phyloP scores from a whole-genome alignment of 2,113 vertebrate species.

The Anguilla rostrata region DNA sequence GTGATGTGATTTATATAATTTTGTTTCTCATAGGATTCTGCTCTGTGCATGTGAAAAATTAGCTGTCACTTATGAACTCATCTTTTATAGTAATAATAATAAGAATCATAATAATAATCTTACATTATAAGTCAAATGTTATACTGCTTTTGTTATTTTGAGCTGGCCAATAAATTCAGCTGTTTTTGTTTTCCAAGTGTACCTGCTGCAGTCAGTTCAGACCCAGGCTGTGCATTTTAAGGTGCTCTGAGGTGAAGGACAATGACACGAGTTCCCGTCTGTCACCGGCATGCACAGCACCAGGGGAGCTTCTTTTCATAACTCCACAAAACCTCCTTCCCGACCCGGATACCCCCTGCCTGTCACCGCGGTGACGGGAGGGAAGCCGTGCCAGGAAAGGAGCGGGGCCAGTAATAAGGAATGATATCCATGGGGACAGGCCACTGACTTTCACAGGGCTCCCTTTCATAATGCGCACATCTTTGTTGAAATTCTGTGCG shows the following conservation, averaged over 20 bases:
- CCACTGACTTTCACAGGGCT: constrained; percentile 34
- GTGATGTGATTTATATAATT: too few relatives aligned
- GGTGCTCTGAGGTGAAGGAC: constrained; percentile 38
- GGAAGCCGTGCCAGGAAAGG: constrained; percentile 2
- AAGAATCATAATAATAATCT: background rate
- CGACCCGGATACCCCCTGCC: constrained; percentile 36
- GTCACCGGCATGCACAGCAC: constrained; percentile 25
- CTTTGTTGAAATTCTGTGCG: constrained; percentile 20
- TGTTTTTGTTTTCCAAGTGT: background rate
- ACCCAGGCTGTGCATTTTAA: constrained; percentile 22
- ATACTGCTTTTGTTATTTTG: background rate
- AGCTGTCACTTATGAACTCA: too few relatives aligned
- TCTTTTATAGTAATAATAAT: background rate
- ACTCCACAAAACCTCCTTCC: constrained; percentile 28
- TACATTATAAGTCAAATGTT: background rate
- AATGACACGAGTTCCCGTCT: constrained; percentile 34
- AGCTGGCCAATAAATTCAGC: background rate
- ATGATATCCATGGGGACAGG: constrained; percentile 29
- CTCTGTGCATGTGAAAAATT: too few relatives aligned
- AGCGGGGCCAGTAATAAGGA: constrained; percentile 31
- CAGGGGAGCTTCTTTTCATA: constrained; percentile 37
- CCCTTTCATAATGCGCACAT: constrained; percentile 5
- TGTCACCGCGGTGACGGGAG: constrained; percentile 33
- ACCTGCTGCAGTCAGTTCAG: background rate
- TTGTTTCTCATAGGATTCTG: too few relatives aligned